A percentile compares a stretch with the other conserved stretches of the same genome.
Conservation (phyloP, 2,888 invertebrate species). For the Alcis repandata region DNA sequence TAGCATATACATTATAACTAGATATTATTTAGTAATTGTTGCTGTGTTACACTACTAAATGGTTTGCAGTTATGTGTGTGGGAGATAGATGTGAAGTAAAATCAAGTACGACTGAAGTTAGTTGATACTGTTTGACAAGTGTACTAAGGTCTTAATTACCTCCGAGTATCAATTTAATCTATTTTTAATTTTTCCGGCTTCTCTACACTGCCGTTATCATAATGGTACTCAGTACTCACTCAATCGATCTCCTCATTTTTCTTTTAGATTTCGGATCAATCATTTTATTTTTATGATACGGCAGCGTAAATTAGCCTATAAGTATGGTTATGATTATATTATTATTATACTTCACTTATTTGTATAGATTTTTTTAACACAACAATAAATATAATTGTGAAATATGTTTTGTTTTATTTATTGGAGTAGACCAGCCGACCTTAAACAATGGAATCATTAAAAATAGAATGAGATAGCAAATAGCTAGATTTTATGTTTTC, state of each 20-base stretch:
- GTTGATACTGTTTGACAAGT: constrained; percentile 80
- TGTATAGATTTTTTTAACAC: constrained; percentile 86
- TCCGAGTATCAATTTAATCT: constrained; percentile 86
- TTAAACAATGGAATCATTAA: neutral
- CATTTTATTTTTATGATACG: constrained; percentile 44
- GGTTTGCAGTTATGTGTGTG: constrained; percentile 64
- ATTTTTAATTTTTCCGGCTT: constrained; percentile 75
- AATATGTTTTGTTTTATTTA: constrained; percentile 76
- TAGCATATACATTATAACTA: constrained; percentile 71
- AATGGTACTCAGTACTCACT: constrained; percentile 34
- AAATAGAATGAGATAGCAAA: no score
- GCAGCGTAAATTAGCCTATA: constrained; percentile 70
- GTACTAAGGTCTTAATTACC: constrained; percentile 84
- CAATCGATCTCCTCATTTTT: constrained; percentile 49
- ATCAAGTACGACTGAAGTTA: constrained; percentile 79
- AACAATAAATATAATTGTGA: constrained; percentile 86
- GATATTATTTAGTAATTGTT: constrained; percentile 77
- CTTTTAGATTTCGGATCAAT: constrained; percentile 42
- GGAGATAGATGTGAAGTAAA: constrained; percentile 61
- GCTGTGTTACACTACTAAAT: constrained; percentile 73
- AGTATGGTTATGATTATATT: constrained; percentile 78
- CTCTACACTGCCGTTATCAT: constrained; percentile 61
- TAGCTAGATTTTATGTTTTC: no score
- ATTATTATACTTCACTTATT: constrained; percentile 82
- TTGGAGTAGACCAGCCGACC: neutral